Conservation (phyloP, 2,113 vertebrate species). For the Tachuris rubrigastra region DNA sequence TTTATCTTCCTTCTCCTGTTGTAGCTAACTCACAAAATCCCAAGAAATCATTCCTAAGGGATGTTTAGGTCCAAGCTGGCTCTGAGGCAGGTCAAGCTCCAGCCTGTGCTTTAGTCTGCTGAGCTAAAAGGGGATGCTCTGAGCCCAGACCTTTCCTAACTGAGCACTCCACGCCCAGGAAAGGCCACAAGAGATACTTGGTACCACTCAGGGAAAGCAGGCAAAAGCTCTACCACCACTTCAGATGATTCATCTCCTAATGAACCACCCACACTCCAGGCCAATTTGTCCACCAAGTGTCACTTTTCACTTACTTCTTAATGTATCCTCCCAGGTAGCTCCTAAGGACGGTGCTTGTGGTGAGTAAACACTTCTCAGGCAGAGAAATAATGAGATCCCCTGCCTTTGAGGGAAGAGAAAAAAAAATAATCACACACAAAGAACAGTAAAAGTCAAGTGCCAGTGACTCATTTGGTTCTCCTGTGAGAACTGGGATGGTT, state of each 20-base stretch:
- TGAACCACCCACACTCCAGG: background rate
- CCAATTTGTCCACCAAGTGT: background rate
- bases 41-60: background rate
- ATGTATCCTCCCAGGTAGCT: conserved; percentile 85
- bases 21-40: background rate
- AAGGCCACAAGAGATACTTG: background rate
- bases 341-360: conserved; percentile 82
- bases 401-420: conserved; percentile 69
- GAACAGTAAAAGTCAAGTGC: background rate
- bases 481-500: background rate
- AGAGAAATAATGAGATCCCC: conserved; percentile 85
- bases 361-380: conserved; percentile 90
- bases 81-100: background rate
- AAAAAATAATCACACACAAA: background rate
- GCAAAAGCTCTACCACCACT: background rate
- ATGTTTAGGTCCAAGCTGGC: background rate
- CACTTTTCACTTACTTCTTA: conserved; percentile 76
- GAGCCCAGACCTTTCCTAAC: background rate
- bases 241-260: background rate
- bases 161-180: background rate
- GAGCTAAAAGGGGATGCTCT: background rate
- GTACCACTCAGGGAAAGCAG: background rate
- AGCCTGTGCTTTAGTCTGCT: background rate
- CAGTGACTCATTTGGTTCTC: background rate
- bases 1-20: background rate